phyloP scores from a whole-genome alignment of 2,888 invertebrate species.

The Tenthredo scrophulariae region DNA sequence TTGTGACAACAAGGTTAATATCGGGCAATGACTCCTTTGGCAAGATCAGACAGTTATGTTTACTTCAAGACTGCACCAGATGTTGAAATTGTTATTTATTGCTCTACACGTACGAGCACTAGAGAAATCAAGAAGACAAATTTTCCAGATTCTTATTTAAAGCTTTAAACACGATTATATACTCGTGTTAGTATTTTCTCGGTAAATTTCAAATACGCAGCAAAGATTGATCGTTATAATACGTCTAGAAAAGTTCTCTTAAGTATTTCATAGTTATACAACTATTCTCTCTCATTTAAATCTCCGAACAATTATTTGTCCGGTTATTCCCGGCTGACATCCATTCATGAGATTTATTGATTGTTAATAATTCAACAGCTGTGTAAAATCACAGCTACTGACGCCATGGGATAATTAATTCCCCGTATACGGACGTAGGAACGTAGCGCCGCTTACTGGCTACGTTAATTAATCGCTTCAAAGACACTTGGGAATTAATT shows the following conservation, averaged over 20 bases:
- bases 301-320: neutral
- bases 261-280: neutral
- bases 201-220: slow-evolving; percentile 21
- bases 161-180: slow-evolving; percentile 19
- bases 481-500: neutral
- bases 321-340: neutral
- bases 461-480: neutral
- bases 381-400: neutral
- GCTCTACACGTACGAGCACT: neutral
- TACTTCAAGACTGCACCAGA: neutral
- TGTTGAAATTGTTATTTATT: slow-evolving; percentile 40
- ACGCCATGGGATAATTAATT: neutral
- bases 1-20: slow-evolving; percentile 11
- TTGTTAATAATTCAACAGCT: neutral
- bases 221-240: neutral
- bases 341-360: neutral
- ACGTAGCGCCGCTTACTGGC: neutral
- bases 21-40: slow-evolving; percentile 29
- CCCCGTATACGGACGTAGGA: neutral
- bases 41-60: slow-evolving; percentile 33
- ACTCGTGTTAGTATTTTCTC: neutral
- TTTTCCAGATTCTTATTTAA: neutral
- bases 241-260: neutral
- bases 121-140: neutral
- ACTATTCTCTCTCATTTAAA: neutral